These are phyloP conservation scores for Mythimna lalbum DNA, from an alignment of 2,888 invertebrate genomes.

Conservation along the genomic window DNA sequence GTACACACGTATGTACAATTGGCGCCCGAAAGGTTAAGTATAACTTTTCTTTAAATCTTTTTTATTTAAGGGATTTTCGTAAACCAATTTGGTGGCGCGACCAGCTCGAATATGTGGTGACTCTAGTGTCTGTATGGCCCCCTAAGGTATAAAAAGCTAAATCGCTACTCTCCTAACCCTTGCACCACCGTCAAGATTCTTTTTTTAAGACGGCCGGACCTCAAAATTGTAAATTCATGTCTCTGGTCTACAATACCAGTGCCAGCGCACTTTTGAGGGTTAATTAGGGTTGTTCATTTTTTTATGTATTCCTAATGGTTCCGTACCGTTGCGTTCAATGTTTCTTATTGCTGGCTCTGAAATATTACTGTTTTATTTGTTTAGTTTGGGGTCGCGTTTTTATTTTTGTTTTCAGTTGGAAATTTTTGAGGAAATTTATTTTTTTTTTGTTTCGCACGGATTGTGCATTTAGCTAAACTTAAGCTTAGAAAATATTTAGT, in stretches of 20 bases:
- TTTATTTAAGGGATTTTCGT: too few species aligned
- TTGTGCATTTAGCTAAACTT: too few species aligned
- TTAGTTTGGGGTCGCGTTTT: conserved; percentile 15
- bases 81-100: too few species aligned
- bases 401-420: neutral
- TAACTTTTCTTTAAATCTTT: too few species aligned
- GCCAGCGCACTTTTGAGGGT: conserved; percentile 48
- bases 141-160: neutral
- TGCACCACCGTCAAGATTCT: conserved; percentile 10
- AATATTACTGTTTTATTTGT: conserved; percentile 36
- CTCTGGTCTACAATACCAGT: conserved; percentile 55
- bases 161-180: conserved; percentile 8
- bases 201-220: conserved; percentile 53
- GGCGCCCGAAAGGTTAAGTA: too few species aligned
- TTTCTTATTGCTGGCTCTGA: conserved; percentile 46
- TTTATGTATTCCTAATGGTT: conserved; percentile 55
- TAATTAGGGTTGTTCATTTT: conserved; percentile 56
- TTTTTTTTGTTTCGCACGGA: too few species aligned
- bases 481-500: too few species aligned
- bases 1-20: too few species aligned
- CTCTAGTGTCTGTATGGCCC: too few species aligned
- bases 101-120: too few species aligned
- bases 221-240: conserved; percentile 62
- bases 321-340: conserved; percentile 38
- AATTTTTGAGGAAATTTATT: neutral